These are phyloP conservation scores for Odontamblyopus rebecca DNA, from an alignment of 2,797 vertebrate species.

Conservation along the genomic window DNA sequence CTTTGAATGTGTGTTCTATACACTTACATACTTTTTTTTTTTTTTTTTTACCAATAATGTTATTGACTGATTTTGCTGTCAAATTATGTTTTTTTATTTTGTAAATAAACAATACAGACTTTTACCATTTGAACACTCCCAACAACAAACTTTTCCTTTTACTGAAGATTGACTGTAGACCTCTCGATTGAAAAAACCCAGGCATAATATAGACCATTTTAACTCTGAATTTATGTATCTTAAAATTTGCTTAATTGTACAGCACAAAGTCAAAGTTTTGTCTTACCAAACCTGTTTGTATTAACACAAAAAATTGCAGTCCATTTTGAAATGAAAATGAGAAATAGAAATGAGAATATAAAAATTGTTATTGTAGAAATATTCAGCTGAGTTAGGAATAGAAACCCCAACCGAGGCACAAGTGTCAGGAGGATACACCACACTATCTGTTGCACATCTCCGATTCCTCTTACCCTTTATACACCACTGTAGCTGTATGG, in stretches of 20 bases:
- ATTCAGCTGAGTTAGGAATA: not conserved
- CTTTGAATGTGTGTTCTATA: too few species aligned
- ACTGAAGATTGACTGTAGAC: too few species aligned
- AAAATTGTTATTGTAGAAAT: not conserved
- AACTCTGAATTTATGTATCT: too few species aligned
- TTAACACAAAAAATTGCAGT: not conserved
- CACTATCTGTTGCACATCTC: not conserved
- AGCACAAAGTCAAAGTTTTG: not conserved
- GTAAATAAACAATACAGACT: not conserved
- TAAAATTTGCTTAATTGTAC: not conserved
- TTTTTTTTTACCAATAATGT: too few species aligned
- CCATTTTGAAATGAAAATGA: not conserved
- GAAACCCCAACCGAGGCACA: not conserved
- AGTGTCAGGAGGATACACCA: not conserved
- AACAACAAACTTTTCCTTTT: not conserved
- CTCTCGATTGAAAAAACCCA: not conserved
- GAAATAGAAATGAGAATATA: not conserved
- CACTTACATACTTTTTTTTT: too few species aligned
- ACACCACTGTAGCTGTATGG: slow-evolving; percentile 4
- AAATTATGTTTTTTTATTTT: not conserved
- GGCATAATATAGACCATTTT: not conserved
- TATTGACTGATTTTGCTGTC: too few species aligned
- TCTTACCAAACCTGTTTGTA: too few species aligned
- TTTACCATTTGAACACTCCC: not conserved
- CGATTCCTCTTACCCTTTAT: not conserved